Evolutionary conservation across 2,113 vertebrate genomes (phyloP), one percentile per base, ranked within the genome.

Genomic region (Ibidorhyncha struthersii): DNA sequence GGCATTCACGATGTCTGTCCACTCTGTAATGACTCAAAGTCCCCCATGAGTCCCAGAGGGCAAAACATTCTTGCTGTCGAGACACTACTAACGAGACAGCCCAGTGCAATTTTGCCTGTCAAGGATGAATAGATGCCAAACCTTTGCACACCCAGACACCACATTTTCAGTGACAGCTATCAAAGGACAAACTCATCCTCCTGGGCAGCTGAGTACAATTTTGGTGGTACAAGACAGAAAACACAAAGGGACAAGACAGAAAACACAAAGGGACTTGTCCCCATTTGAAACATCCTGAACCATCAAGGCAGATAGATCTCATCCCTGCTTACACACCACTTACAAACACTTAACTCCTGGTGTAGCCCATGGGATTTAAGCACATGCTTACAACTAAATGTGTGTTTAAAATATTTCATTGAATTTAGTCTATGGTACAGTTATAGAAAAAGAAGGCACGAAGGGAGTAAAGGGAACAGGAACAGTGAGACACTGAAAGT

Each of bases 301-400:
- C 66, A 47, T 8, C 22, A 43, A 17, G n/a, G 34, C 66, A 69
- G 36, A 34, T 7, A 58, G 52, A 47, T 8, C 22, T 21, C 16
- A 38, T 6, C 71, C 26, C 12, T 40, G 7, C 4, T 82, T 32
- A 22, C 49, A 30, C n/a, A 50, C 72, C 52, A 23, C 34, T 59
- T 10, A 49, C 0, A 71, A n/a, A 76, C 50, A 14, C 13, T 9
- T 40, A 50, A 29, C 9, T 89, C 36, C 62, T 40, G 3, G 2
- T 29, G 36, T 0, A 49, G 69, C 67, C 66, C 0, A 0, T 0
- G 3, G 58, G 67, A 53, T 62, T 86, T 30, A 25, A 56, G 62
- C 40, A 61, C 20, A 3, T 4, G 8, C 34, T 89, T 62, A 50
- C 18, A 40, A 52, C 21, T 9, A 32, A 74, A 73, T 38, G 21